A percentile compares a stretch with the other conserved stretches of the same genome.
Evolutionary conservation across 2,888 invertebrate genomes (phyloP).

Genomic region (Mactromeris polynyma): DNA sequence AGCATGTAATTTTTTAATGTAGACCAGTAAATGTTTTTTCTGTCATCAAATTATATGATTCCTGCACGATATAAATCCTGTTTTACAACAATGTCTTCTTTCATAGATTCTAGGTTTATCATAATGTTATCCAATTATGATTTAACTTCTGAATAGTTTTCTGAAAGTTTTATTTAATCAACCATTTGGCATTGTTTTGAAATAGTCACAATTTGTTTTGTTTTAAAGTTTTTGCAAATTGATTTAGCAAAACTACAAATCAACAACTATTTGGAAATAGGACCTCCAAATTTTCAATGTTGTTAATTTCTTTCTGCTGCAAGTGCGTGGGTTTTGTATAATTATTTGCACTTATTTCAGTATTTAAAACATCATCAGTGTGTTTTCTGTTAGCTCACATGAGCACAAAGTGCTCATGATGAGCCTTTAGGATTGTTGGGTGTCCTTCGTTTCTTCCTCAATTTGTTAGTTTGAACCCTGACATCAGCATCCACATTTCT

Average conservation of each 20-base stretch:
- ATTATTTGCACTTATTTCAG: conserved; percentile 1
- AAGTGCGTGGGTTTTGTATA: background rate
- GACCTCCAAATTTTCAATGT: background rate
- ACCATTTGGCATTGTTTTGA: background rate
- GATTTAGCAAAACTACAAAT: background rate
- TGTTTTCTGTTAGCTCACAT: background rate
- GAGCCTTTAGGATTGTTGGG: too few relatives aligned
- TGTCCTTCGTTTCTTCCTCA: too few relatives aligned
- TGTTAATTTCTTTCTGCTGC: background rate
- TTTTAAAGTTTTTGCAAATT: background rate
- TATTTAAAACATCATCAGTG: background rate
- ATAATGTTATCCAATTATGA: background rate
- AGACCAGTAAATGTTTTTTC: background rate
- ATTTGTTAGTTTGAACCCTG: too few relatives aligned
- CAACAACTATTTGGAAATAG: background rate
- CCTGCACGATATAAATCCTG: background rate
- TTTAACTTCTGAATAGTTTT: background rate
- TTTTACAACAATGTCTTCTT: background rate
- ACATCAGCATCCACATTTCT: too few relatives aligned
- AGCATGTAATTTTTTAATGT: background rate
- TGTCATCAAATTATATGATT: background rate
- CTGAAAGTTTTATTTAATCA: background rate
- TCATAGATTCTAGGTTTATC: background rate
- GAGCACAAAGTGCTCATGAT: too few relatives aligned
- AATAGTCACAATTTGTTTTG: background rate